Evolutionary conservation across 2,888 invertebrate genomes (phyloP), one percentile per base, ranked within the genome.

Genomic region (Entomobrya multifasciata): DNA sequence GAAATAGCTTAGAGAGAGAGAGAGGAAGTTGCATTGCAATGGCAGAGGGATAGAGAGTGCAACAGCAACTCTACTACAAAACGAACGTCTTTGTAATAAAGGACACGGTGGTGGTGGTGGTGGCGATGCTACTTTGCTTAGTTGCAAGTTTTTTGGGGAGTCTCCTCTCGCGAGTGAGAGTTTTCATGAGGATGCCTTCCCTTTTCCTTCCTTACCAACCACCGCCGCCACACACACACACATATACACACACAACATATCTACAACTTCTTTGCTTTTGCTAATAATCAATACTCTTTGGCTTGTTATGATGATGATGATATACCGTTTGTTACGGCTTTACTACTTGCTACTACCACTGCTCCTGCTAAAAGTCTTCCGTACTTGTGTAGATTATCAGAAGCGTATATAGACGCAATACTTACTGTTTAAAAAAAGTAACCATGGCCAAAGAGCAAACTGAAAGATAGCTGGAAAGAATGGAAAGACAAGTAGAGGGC

Each of bases 211-310:
- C 41, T 67, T 49, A n/a, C 65, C 30, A 60, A 17, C 22, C 41
- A 57, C 36, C 8, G 36, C 36, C 36, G 36, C 36, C 36, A 36
- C 36, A 4, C 5, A 4, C 36, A 36, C 36, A 36, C 36, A 36
- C 36, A 4, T 4, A 4, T 8, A 36, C 36, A 36, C 36, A 36
- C 36, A 36, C 36, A 8, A 36, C 36, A 36, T 36, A 36, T 36
- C 36, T 36, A 60, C 57, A 52, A 65, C 80, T 80, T 70, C 70
- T 80, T 47, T 67, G 22, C 70, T 55, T 74, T 57, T 83, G 62
- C 86, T 86, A 86, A 80, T 86, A 86, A 86, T 86, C 86, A 86
- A 86, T 86, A 86, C 80, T 74, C 74, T 86, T 86, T 27, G 86
- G 70, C 76, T 86, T 67, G 81, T 82, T 82, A 82, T 72, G 72